These are phyloP conservation scores for Leptocoma aspasia DNA, from an alignment of 2,113 vertebrate genomes.

Conservation along the genomic window DNA sequence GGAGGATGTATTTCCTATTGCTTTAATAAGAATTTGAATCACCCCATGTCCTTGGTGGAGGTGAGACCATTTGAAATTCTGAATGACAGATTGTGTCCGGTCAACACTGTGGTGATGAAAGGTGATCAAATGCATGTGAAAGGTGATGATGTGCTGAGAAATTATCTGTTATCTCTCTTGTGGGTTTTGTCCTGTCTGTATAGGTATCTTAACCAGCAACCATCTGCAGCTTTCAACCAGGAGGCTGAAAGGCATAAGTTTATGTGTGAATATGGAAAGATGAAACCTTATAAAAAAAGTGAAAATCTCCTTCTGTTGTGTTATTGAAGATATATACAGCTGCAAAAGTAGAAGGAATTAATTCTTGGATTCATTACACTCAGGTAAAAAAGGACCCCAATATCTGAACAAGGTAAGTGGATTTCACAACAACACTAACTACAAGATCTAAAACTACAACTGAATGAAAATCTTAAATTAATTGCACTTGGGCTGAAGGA, in stretches of 20 bases:
- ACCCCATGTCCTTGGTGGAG: rapidly evolving
- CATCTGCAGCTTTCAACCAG: not conserved
- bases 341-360: not conserved
- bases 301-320: not conserved
- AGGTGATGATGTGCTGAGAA: not conserved
- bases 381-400: not conserved
- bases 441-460: not conserved
- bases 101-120: too few species aligned
- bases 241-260: not conserved
- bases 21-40: not conserved
- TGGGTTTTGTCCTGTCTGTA: not conserved
- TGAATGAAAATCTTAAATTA: not conserved
- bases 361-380: not conserved
- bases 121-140: not conserved
- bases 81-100: not conserved
- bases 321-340: not conserved
- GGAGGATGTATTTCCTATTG: not conserved
- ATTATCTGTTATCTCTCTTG: not conserved
- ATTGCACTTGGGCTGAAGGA: not conserved
- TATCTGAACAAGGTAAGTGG: not conserved
- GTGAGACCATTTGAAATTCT: not conserved
- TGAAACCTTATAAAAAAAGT: not conserved
- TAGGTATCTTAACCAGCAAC: not conserved
- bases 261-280: rapidly evolving
- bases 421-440: not conserved